phyloP scores from a whole-genome alignment of 2,113 vertebrate species.

The Apodemus sylvaticus region DNA sequence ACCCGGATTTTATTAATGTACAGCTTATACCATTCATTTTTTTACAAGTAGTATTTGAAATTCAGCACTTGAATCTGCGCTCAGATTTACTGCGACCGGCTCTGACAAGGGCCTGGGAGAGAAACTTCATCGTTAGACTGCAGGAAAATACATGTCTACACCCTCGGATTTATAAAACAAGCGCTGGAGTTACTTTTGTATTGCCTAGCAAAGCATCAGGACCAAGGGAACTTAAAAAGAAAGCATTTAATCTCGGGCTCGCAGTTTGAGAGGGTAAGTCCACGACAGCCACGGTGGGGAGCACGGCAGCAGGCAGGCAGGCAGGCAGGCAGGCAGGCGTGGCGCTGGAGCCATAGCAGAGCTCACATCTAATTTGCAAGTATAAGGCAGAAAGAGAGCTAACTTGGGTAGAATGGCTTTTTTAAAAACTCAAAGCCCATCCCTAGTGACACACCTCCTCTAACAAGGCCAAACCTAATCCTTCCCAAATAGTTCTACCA shows the following conservation, averaged over 20 bases:
- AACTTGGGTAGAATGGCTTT: background rate
- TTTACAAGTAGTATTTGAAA: background rate
- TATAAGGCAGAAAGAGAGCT: background rate
- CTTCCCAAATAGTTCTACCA: background rate
- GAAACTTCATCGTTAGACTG: background rate
- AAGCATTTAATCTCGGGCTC: background rate
- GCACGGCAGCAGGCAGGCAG: too few species aligned
- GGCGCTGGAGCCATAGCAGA: background rate
- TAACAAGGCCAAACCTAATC: background rate
- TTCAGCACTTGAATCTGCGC: background rate
- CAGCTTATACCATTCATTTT: background rate
- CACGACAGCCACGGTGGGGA: background rate
- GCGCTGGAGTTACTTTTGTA: background rate
- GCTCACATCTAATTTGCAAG: background rate
- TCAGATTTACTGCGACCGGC: background rate
- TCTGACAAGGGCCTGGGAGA: background rate
- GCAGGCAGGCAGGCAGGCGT: background rate
- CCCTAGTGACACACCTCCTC: background rate
- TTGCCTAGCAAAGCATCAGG: background rate
- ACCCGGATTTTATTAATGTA: too few species aligned
- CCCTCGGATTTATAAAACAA: background rate
- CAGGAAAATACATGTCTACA: too few species aligned
- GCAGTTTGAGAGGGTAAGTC: background rate
- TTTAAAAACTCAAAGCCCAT: background rate
- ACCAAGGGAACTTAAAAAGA: background rate